Base-by-base conservation (phyloP, 2,888 invertebrate species). In the Spicauda simplicius region DNA sequence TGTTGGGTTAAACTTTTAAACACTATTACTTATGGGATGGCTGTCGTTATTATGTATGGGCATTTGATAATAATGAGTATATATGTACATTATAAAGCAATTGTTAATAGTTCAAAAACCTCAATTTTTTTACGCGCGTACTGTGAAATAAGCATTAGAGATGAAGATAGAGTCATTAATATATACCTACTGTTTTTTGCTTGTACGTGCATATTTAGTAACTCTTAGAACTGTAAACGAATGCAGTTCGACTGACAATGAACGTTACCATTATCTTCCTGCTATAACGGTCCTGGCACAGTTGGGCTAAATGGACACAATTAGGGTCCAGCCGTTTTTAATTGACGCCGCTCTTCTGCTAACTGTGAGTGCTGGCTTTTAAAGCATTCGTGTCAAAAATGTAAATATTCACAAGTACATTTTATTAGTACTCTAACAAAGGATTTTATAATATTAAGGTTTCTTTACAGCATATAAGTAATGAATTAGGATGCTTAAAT, bases 261-360 rank as follows among this genome's bases (percentile, higher is more conserved):
- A 73, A 73, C 77, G 69, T 70, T 73, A 74, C 74, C 78, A 76
- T 76, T 71, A 70, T 73, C 71, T 74, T 78, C 77, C 80, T 82
- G 83, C 45, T 16, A 16, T 52, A 64, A 37, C 52, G 16, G 57
- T 4, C 57, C 45, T 52, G 57, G 77, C 79, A 81, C 82, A 85
- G 83, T 80, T 79, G 81, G 80, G 80, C 84, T 83, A 88, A 89
- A 86, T 84, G 86, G 83, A 77, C 80, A 84, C 87, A 90, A 90
- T 90, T 90, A 89, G 82, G 80, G 76, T 77, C 77, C 78, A 80
- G 78, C 78, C 81, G 80, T 77, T 83, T 86, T 86, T 90, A 90
- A 90, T 90, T 90, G 90, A 87, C 87, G 81, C 80, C 76, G 78
- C 80, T 83, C 82, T 65, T 68, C 68, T 68, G 74, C 70, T 45